A percentile compares a stretch with the other conserved stretches of the same genome.
Evolutionary conservation across 1,140 invertebrate genomes (phyloP).

Genomic region (Orchesella cincta): DNA sequence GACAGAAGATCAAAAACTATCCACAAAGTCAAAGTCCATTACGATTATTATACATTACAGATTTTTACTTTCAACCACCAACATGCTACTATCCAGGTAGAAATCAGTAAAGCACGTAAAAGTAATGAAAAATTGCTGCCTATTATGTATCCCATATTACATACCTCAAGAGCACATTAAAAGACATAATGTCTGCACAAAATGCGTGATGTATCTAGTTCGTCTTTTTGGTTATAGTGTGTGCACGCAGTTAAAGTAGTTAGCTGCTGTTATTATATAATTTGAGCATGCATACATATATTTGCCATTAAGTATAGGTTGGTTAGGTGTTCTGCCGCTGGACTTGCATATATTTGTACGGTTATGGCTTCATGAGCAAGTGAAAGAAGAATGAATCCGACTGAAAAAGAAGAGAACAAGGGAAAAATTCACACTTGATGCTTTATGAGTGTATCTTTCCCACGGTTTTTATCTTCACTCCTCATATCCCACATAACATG

Average conservation of each 20-base stretch:
- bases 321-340: no score
- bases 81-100: neutral
- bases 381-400: neutral
- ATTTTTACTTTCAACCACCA: constrained; percentile 4
- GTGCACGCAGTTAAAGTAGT: neutral
- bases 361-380: constrained; percentile 23
- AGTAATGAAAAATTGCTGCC: constrained; percentile 16
- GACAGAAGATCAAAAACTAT: neutral
- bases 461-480: constrained; percentile 40
- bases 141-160: neutral
- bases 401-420: neutral
- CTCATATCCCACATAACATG: neutral
- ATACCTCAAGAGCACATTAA: no score
- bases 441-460: constrained; percentile 50
- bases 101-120: constrained; percentile 24
- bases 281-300: no score
- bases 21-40: no score
- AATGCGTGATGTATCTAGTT: no score
- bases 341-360: neutral
- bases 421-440: constrained; percentile 39
- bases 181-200: no score
- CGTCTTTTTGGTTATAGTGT: neutral
- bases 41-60: constrained; percentile 15
- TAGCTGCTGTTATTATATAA: neutral
- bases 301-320: no score